A percentile compares a stretch with the other conserved stretches of the same genome.
Evolutionary conservation across 1,140 invertebrate genomes (phyloP).

Genomic region (Druon quercuslanigerum): DNA sequence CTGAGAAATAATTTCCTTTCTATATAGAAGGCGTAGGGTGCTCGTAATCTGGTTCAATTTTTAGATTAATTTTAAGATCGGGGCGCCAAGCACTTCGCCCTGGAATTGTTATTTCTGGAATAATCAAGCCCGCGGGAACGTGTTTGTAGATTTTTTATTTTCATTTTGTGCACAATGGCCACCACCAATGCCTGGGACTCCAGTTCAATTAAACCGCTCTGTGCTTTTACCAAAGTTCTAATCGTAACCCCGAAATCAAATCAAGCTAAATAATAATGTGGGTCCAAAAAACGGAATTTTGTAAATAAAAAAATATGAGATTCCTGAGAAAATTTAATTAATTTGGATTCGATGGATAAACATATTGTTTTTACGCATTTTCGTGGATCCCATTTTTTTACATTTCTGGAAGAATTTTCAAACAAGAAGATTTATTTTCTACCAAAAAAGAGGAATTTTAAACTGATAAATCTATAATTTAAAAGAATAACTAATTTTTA

Average conservation of each 20-base stretch:
- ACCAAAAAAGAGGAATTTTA: too few relatives aligned
- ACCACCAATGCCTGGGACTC: slow-evolving; percentile 14
- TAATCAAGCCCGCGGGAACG: slow-evolving; percentile 26
- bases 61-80: slow-evolving; percentile 22
- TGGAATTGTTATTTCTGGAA: slow-evolving; percentile 27
- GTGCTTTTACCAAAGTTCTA: slow-evolving; percentile 1
- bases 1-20: not conserved
- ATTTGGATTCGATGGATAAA: too few relatives aligned
- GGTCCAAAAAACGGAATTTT: not conserved
- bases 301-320: too few relatives aligned
- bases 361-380: too few relatives aligned
- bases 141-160: slow-evolving; percentile 15
- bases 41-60: slow-evolving; percentile 24
- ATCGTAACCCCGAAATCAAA: not conserved
- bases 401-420: too few relatives aligned
- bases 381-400: too few relatives aligned
- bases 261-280: not conserved
- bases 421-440: too few relatives aligned
- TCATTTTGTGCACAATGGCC: slow-evolving; percentile 2
- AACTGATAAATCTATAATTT: too few relatives aligned
- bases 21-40: too few relatives aligned
- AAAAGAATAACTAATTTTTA: too few relatives aligned
- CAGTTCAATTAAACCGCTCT: slow-evolving; percentile 14
- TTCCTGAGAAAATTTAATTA: too few relatives aligned
- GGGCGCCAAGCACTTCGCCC: not conserved